These are phyloP conservation scores for Hirudinaria manillensis DNA, from an alignment of 2,888 invertebrate species.

Conservation along the genomic window DNA sequence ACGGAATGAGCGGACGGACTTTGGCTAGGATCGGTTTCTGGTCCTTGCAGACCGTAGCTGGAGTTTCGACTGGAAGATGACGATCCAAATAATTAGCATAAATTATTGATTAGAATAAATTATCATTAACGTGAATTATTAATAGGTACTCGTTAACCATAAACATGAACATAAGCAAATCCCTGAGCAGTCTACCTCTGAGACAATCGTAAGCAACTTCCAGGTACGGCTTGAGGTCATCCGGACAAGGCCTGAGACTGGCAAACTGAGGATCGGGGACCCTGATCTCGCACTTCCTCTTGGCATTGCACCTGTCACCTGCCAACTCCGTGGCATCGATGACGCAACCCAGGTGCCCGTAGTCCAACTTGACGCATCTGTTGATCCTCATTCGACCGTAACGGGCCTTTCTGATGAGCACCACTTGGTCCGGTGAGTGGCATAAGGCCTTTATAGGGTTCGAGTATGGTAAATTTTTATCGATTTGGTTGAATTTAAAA, in stretches of 20 bases:
- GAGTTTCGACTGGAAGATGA: neutral
- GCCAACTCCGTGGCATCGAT: conserved; percentile 15
- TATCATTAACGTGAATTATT: neutral
- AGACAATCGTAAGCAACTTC: conserved; percentile 25
- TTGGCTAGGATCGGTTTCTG: neutral
- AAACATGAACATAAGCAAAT: neutral
- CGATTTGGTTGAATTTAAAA: too few relatives aligned
- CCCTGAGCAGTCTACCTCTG: conserved; percentile 9
- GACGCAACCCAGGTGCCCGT: conserved; percentile 24
- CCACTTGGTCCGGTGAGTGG: neutral
- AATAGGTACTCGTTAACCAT: neutral
- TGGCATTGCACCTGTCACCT: conserved; percentile 1
- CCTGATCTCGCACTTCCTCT: conserved; percentile 18
- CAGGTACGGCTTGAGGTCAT: conserved; percentile 27
- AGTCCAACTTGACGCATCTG: conserved; percentile 25
- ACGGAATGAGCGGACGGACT: neutral
- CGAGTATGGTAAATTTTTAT: neutral
- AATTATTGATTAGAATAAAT: neutral
- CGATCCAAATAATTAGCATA: neutral
- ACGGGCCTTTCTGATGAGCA: conserved; percentile 18
- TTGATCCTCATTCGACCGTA: conserved; percentile 26
- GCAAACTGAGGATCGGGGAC: conserved; percentile 22
- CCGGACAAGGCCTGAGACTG: conserved; percentile 11
- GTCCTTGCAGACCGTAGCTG: neutral
- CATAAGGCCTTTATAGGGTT: conserved; percentile 22